Conservation (phyloP, 2,888 invertebrate species). For the Drosophila atripex region DNA sequence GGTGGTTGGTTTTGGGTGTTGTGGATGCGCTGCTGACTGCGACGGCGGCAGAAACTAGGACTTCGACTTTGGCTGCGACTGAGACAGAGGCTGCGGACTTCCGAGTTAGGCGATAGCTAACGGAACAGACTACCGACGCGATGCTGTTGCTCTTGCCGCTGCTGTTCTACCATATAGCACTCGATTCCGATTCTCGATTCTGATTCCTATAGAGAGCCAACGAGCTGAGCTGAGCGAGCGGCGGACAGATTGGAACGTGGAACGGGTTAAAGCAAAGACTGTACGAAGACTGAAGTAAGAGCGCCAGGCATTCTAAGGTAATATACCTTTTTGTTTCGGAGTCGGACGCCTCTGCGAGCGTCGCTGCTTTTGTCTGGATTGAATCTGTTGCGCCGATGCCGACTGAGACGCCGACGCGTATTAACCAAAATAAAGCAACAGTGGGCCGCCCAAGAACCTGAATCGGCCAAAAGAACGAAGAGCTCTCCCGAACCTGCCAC, state of each 20-base stretch:
- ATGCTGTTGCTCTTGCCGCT: constrained; percentile 39
- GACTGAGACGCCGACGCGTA: constrained; percentile 50
- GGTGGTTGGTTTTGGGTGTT: constrained; percentile 58
- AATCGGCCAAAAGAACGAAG: constrained; percentile 43
- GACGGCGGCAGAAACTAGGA: constrained; percentile 39
- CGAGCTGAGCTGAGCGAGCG: constrained; percentile 82
- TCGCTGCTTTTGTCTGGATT: constrained; percentile 28
- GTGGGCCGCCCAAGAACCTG: constrained; percentile 68
- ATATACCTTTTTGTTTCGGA: constrained; percentile 84
- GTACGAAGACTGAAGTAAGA: constrained; percentile 85
- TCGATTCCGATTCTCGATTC: constrained; percentile 8
- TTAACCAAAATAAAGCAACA: constrained; percentile 79
- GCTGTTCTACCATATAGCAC: constrained; percentile 37
- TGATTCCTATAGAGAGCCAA: constrained; percentile 80
- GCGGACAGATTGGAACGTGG: constrained; percentile 85
- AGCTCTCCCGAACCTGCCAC: constrained; percentile 7
- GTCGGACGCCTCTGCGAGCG: constrained; percentile 65
- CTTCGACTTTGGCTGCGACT: constrained; percentile 33
- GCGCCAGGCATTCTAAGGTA: constrained; percentile 84
- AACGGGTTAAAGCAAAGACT: constrained; percentile 85
- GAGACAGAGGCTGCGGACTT: constrained; percentile 39
- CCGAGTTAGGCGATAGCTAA: constrained; percentile 40
- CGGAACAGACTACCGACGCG: constrained; percentile 43
- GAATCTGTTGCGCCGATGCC: constrained; percentile 39
- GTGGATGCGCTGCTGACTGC: constrained; percentile 54